Base-by-base conservation (phyloP, 2,113 vertebrate species). In the Misgurnus anguillicaudatus region DNA sequence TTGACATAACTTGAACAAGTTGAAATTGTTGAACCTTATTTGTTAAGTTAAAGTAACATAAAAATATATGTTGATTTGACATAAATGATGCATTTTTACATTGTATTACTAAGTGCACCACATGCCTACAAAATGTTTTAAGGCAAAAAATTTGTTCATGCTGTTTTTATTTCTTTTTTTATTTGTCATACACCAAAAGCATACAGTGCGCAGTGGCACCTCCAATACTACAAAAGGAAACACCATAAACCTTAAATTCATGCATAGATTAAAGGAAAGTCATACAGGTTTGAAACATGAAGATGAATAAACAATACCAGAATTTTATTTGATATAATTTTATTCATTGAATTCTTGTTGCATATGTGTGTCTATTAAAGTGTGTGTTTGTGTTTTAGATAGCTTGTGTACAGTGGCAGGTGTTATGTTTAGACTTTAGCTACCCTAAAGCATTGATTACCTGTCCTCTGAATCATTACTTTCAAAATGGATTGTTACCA, bases 401-500 rank as follows among this genome's bases (percentile, higher is more conserved):
- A 39, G 45, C 8, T 47, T 70, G 60, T 77, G 81, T 82, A 79
- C 80, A 78, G 72, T 76, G 82, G 82, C 24, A 53, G 68, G 63
- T 68, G 68, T 70, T 74, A 38, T 58, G 76, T 53, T 87, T 89
- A 88, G 88, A 86, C 85, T 88, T 86, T 86, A 79, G 76, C 83
- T 86, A 87, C 90, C 88, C 87, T 84, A 83, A 86, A 84, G 78
- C 86, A 93, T 92, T 89, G 91, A 94, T 92, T 87, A 87, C 83
- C 85, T 91, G 91, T 92, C 91, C 82, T 58, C 85, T 64, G 90
- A 85, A 75, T 87, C 89, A 90, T 92, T 92, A 85, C 86, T 83
- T 71, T 85, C 24, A 61, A 85, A 80, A 91, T 83, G 85, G 88
- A 91, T 91, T 86, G 91, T 86, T 87, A 79, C 89, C 80, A 62